Evolutionary conservation across 2,888 invertebrate genomes (phyloP).

Genomic region (Leptinotarsa peninsularis): DNA sequence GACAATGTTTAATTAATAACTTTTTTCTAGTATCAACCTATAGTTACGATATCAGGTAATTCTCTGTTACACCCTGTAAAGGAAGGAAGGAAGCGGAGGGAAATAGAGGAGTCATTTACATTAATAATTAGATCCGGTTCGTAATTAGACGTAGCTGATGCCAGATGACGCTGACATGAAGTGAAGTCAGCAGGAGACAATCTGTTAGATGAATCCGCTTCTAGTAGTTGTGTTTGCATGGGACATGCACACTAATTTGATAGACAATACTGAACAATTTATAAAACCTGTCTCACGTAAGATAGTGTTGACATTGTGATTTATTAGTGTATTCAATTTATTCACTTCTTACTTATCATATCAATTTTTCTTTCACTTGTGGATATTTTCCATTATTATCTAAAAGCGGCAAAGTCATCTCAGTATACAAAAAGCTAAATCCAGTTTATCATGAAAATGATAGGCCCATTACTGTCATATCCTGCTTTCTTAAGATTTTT

Average conservation of each 20-base stretch:
- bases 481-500: no score
- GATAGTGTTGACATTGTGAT: no score
- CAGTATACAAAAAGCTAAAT: no score
- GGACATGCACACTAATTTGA: conserved; percentile 25
- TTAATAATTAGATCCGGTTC: conserved; percentile 50
- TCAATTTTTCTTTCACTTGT: no score
- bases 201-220: conserved; percentile 37
- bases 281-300: not conserved
- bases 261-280: conserved; percentile 12
- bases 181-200: conserved; percentile 49
- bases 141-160: conserved; percentile 51
- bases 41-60: not conserved
- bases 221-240: conserved; percentile 26
- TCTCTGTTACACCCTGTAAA: conserved; percentile 8
- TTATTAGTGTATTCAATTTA: no score
- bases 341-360: no score
- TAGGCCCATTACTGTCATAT: no score
- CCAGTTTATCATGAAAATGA: no score
- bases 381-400: no score
- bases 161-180: conserved; percentile 53
- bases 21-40: no score
- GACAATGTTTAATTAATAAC: no score
- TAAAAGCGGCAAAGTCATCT: no score
- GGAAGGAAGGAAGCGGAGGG: conserved; percentile 23
- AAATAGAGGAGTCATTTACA: conserved; percentile 50